Base-by-base conservation (phyloP, 2,888 invertebrate species). In the Bursaphelenchus okinawaensis region DNA sequence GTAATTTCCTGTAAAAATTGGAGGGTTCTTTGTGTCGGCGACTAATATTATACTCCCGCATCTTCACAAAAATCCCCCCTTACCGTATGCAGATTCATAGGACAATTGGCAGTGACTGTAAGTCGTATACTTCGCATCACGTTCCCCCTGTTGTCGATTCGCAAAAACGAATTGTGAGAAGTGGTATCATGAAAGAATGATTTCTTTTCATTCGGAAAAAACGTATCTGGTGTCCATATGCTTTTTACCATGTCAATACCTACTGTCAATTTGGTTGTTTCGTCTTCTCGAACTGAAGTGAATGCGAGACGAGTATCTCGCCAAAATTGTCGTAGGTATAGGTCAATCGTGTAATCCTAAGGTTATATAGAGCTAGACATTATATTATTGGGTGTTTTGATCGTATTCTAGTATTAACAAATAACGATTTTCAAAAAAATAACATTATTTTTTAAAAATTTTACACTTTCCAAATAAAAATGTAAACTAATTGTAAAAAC, bases 171-270 rank as follows among this genome's bases (percentile, higher is more conserved):
- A 65, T 82, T 82, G 63, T 81, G 81, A 1, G 80, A 78, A 9
- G 82, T 82, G 2, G 82, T 78, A 58, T 81, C 79, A 58, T 82
- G 82, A 65, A 82, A 81, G 63, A 78, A 82, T 9, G 79, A 78
- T 55, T 78, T 77, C 66, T 82, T 82, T 69, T 82, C 82, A 63
- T 81, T 82, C 31, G 80, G 80, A 60, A 80, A 80, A 65, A 80
- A 80, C 58, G 57, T 81, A 63, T 82, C 82, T n/a, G 82, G 81
- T 12, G 76, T 75, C 82, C 82, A 82, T 63, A 82, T 81, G 8
- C 70, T 70, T 56, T 81, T 74, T 7, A 79, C 79, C 80, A 82
- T 82, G 55, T 82, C 82, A 50, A 82, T 79, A 26, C 81, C 81
- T 65, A 68, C 65, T 52, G 71, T 71, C 20, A 74, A 52, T 9